Conservation (phyloP, 2,797 vertebrate species). For the Chiroxiphia lanceolata region DNA sequence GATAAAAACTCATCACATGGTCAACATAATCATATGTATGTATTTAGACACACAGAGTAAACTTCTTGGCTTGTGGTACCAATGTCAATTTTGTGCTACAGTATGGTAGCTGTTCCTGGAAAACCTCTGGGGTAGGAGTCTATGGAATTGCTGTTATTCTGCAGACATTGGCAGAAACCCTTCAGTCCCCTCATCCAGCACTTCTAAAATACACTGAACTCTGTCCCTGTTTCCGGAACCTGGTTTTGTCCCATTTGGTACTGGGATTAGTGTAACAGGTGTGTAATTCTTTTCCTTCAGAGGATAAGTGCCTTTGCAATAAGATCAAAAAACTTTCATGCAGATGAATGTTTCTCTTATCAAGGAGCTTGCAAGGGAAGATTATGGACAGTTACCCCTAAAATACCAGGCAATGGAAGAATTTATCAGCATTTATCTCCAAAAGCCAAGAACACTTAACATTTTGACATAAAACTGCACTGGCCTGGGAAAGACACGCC, state of each 20-base stretch:
- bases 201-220: not conserved
- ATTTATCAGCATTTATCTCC: not conserved
- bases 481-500: not conserved
- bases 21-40: not conserved
- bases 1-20: not conserved
- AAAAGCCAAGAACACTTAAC: not conserved
- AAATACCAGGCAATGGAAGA: not conserved
- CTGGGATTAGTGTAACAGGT: not conserved
- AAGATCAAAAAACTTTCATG: not conserved
- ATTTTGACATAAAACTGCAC: not conserved
- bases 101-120: not conserved
- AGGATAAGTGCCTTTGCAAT: not conserved
- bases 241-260: not conserved
- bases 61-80: not conserved
- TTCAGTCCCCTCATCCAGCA: not conserved
- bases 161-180: not conserved
- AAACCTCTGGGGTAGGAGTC: not conserved
- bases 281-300: not conserved
- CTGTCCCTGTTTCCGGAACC: not conserved
- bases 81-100: rapidly evolving
- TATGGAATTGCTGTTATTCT: not conserved
- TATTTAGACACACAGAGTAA: not conserved
- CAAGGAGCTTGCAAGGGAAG: not conserved
- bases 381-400: not conserved
- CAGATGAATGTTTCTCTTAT: not conserved